Conservation (phyloP, 1,140 invertebrate genomes). For the Micrasema minimum region DNA sequence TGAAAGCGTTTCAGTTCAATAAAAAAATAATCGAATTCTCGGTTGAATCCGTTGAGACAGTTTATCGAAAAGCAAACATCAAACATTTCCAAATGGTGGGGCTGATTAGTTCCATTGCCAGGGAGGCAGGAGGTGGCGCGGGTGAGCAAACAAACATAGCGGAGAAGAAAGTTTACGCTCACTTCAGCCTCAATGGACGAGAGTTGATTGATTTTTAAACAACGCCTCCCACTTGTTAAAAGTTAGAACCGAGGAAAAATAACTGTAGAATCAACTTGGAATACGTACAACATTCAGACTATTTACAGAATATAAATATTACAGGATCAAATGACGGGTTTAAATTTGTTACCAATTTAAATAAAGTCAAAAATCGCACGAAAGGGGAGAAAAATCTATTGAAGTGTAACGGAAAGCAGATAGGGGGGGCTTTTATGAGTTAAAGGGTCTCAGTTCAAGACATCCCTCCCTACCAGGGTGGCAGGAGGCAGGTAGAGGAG, state of each 20-base stretch:
- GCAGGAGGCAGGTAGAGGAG: not conserved
- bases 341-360: not conserved
- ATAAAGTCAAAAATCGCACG: constrained; percentile 13
- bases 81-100: too few relatives aligned
- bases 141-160: not conserved
- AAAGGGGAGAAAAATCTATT: constrained; percentile 20
- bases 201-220: constrained; percentile 36
- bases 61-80: too few relatives aligned
- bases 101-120: constrained; percentile 2
- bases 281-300: not conserved
- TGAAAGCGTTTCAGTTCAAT: too few relatives aligned
- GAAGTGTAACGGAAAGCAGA: constrained; percentile 26
- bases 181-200: constrained; percentile 25
- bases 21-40: too few relatives aligned
- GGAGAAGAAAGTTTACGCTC: constrained; percentile 30
- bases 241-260: not conserved
- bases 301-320: not conserved
- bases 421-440: constrained; percentile 24
- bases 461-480: not conserved
- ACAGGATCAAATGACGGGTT: not conserved
- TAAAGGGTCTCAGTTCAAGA: constrained; percentile 7
- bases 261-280: not conserved
- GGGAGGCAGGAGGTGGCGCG: constrained; percentile 7
- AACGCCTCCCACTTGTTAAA: constrained; percentile 19
- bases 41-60: too few relatives aligned